Conservation (phyloP, 2,888 invertebrate species). For the Drosophila aldrichi region DNA sequence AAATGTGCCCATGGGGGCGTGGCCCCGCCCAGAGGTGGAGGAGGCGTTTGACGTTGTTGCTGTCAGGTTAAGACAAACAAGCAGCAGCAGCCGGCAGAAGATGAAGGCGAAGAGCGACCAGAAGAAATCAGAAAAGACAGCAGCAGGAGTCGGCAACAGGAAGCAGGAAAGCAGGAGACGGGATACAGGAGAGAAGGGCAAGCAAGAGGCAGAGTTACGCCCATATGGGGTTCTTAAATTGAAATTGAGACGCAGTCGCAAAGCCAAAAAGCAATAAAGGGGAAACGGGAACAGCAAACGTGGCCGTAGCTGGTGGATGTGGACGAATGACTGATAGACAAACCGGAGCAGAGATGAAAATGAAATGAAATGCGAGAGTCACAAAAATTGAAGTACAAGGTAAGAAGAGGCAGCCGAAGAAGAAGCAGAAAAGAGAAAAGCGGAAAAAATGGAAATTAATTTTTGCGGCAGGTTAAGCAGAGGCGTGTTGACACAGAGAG, state of each 20-base stretch:
- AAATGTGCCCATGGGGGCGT: conserved; percentile 16
- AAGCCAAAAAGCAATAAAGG: conserved; percentile 51
- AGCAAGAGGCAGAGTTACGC: background rate
- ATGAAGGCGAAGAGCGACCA: conserved; percentile 4
- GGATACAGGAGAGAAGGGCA: background rate
- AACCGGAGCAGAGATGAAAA: conserved; percentile 39
- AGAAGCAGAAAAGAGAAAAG: background rate
- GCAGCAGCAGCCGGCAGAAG: conserved; percentile 3
- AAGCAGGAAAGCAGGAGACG: background rate
- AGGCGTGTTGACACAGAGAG: background rate
- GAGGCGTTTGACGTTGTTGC: conserved; percentile 4
- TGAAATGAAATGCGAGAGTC: conserved; percentile 55
- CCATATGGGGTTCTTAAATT: conserved; percentile 61
- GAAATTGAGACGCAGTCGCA: conserved; percentile 61
- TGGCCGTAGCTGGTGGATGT: background rate
- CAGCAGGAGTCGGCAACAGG: background rate
- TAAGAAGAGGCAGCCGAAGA: conserved; percentile 2
- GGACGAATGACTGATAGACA: conserved; percentile 38
- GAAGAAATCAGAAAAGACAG: conserved; percentile 30
- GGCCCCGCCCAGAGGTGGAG: background rate
- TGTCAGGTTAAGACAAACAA: conserved; percentile 48
- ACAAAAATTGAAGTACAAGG: conserved; percentile 46
- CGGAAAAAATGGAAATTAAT: conserved; percentile 75
- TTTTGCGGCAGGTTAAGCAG: conserved; percentile 62
- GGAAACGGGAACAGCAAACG: conserved; percentile 3